Evolutionary conservation across 2,797 vertebrate species (phyloP).

Genomic region (Dallia pectoralis): DNA sequence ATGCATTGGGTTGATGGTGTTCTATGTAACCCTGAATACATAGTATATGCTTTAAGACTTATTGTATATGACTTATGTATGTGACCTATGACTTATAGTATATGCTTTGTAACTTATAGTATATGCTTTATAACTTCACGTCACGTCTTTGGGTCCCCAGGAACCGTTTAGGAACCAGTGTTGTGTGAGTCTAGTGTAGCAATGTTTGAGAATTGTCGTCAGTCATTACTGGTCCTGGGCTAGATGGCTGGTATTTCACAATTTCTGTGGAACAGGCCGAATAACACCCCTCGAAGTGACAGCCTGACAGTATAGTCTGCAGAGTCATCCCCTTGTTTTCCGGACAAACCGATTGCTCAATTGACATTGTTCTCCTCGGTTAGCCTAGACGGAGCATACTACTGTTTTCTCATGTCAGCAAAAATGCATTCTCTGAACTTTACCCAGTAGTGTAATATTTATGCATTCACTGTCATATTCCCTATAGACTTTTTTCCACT

Average conservation of each 20-base stretch:
- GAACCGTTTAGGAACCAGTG: no score
- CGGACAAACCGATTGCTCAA: constrained; percentile 11
- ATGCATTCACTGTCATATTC: constrained; percentile 16
- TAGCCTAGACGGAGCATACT: constrained; percentile 1
- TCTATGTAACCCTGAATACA: no score
- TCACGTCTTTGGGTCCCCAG: no score
- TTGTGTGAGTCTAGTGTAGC: no score
- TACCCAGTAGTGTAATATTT: constrained; percentile 7
- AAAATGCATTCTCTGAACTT: constrained; percentile 12
- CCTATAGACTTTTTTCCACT: neutral
- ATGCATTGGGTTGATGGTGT: no score
- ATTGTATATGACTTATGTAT: no score
- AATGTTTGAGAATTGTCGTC: no score
- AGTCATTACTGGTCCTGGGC: no score
- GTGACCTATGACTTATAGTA: no score
- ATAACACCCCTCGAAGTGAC: constrained; percentile 5
- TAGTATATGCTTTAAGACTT: no score
- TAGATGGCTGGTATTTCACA: constrained; percentile 26
- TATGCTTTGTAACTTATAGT: no score
- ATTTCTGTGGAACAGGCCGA: constrained; percentile 43
- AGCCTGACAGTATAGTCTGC: constrained; percentile 11
- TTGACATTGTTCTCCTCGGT: constrained; percentile 27
- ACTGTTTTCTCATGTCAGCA: constrained; percentile 49
- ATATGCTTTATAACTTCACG: neutral
- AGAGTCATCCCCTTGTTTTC: constrained; percentile 47